phyloP scores from a whole-genome alignment of 2,888 invertebrate species.

The Epicampocera succincta region DNA sequence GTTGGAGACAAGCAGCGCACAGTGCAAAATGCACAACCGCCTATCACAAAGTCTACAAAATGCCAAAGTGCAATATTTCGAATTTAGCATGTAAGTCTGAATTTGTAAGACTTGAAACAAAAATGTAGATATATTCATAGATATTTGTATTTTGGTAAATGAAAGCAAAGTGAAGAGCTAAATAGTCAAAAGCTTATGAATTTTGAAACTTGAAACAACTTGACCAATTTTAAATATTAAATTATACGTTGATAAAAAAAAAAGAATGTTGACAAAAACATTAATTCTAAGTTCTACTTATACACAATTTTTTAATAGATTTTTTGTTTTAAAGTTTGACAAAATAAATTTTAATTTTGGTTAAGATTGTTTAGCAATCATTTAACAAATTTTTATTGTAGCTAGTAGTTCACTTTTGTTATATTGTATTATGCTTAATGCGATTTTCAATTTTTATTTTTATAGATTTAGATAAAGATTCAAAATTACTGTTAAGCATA shows the following conservation, averaged over 20 bases:
- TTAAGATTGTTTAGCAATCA: conserved; percentile 14
- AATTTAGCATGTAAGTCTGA: conserved; percentile 73
- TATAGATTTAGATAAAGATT: conserved; percentile 30
- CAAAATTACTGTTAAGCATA: conserved; percentile 52
- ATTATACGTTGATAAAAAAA: not conserved
- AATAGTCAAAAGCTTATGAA: conserved; percentile 15
- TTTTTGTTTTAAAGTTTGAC: not conserved
- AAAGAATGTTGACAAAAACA: not conserved
- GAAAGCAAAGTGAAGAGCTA: conserved; percentile 23
- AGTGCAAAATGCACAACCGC: conserved; percentile 28
- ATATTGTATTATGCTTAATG: conserved; percentile 18
- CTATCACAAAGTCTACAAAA: conserved; percentile 49
- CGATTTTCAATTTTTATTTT: conserved; percentile 27
- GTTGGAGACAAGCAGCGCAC: not conserved
- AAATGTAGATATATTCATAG: not conserved
- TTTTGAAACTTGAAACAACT: conserved; percentile 9
- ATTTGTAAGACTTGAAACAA: conserved; percentile 41
- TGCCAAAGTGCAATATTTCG: conserved; percentile 68
- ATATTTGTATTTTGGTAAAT: conserved; percentile 52
- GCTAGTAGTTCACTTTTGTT: conserved; percentile 1
- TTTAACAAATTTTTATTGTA: conserved; percentile 10
- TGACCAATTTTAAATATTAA: conserved; percentile 57
- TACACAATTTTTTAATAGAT: not conserved
- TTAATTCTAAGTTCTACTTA: not conserved
- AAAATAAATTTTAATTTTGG: not conserved